These are phyloP conservation scores for Thamnophis sirtalis DNA, from an alignment of 2,113 vertebrate species.

Conservation along the genomic window DNA sequence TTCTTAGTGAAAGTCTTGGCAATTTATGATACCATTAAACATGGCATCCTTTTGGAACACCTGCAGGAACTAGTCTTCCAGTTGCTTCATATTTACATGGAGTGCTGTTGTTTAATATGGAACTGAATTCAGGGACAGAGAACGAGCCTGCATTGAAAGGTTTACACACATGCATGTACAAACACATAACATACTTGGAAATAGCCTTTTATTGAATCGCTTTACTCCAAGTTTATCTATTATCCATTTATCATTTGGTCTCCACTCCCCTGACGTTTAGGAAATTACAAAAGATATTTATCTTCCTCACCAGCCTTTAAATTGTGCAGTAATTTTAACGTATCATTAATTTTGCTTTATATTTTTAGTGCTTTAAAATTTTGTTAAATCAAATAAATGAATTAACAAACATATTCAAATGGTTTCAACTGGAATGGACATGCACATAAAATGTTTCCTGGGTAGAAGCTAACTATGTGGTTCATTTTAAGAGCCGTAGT, in stretches of 20 bases:
- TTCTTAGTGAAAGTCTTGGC: background rate
- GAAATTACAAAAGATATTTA: background rate
- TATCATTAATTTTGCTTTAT: background rate
- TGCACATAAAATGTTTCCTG: background rate
- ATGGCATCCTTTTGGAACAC: background rate
- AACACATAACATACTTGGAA: background rate
- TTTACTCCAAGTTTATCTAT: background rate
- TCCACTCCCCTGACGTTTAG: background rate
- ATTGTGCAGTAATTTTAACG: background rate
- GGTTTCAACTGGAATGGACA: background rate
- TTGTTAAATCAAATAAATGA: background rate
- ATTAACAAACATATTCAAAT: background rate
- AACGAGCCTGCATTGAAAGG: background rate
- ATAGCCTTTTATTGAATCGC: background rate
- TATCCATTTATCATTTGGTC: background rate
- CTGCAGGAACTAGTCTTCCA: background rate
- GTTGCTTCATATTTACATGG: background rate
- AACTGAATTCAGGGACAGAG: background rate
- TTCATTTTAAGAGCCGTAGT: background rate
- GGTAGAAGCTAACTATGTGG: background rate
- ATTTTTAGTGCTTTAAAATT: background rate
- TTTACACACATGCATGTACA: background rate
- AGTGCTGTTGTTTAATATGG: background rate
- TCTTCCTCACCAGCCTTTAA: background rate
- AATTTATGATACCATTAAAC: background rate